These are phyloP conservation scores for Leucoraja ocellata DNA, from an alignment of 2,797 vertebrate species.

Conservation along the genomic window DNA sequence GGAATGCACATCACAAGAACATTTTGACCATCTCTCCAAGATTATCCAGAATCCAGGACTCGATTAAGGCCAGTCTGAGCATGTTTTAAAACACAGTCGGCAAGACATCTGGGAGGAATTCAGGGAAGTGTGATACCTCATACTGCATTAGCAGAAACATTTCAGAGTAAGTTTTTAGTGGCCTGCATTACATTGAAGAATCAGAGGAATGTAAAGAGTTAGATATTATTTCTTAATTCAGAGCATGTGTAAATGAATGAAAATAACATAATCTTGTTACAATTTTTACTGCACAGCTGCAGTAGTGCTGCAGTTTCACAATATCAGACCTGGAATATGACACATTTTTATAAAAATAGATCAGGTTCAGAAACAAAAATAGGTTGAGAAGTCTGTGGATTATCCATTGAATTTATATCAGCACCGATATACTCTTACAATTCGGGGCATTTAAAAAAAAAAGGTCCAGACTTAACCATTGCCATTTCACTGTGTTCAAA, in stretches of 20 bases:
- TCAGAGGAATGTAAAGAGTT: conserved; percentile 26
- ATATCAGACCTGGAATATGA: background rate
- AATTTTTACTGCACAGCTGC: background rate
- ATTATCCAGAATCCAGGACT: background rate
- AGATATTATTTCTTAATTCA: conserved; percentile 32
- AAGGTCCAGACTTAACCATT: background rate
- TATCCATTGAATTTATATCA: background rate
- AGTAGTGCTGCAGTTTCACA: background rate
- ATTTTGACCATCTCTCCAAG: background rate
- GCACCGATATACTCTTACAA: background rate
- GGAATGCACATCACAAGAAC: background rate
- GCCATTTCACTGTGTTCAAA: background rate
- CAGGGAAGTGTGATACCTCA: background rate
- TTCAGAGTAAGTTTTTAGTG: background rate
- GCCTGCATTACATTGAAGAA: background rate
- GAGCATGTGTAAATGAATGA: background rate
- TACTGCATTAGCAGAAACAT: background rate
- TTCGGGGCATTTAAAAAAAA: background rate
- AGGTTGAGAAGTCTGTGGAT: background rate
- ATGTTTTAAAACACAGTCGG: background rate
- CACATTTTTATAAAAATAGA: background rate
- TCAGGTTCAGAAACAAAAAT: conserved; percentile 1
- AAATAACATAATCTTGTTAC: conserved; percentile 10
- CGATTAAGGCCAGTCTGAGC: background rate
- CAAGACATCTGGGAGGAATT: conserved; percentile 17